Evolutionary conservation across 1,140 invertebrate genomes (phyloP), one percentile per base, ranked within the genome.

Genomic region (Trigoniulus corallinus): DNA sequence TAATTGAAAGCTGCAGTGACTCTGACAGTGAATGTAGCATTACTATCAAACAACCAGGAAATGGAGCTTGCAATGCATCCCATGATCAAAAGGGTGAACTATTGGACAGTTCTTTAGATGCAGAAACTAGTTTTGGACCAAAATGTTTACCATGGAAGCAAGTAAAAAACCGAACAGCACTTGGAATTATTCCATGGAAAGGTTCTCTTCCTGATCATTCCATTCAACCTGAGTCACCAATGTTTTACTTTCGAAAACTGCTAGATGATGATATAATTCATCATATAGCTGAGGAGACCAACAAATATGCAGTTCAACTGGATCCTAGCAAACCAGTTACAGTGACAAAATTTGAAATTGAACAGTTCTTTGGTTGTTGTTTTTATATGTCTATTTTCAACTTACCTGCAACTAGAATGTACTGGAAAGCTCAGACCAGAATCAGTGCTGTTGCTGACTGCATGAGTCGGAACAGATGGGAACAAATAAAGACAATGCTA

Each of bases 391-490:
- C 29, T 34, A 15, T 34, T 7, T 2, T 27, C n/a, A 21, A 53
- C 1, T 21, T 48, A 21, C 51, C 51, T 22, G 7, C 13, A 7
- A 7, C 20, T 20, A 1, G 46, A 10, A 18, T 2, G 7, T 48
- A 48, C 25, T 53, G 51, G 51, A 24, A 15, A 2, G 1, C 2
- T 7, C 3, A 1, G 2, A 13, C 44, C 1, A 21, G 37, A 3
- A 2, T 20, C 26, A 3, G 1, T 3, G 34, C 10, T 21, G 29
- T 53, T 2, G 1, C 45, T 15, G 12, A 53, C 1, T 24, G 20
- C 1, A 48, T 53, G 51, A 1, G 10, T 21, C 1, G 23, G 22
- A 53, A 53, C 43, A 40, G 34, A 26, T 53, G 23, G 23, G 29
- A 41, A 20, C 21, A 53, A 20, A 53, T 53, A 13, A 40, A 47